Conservation (phyloP, 1,140 invertebrate genomes). For the Drosophila bifasciata region DNA sequence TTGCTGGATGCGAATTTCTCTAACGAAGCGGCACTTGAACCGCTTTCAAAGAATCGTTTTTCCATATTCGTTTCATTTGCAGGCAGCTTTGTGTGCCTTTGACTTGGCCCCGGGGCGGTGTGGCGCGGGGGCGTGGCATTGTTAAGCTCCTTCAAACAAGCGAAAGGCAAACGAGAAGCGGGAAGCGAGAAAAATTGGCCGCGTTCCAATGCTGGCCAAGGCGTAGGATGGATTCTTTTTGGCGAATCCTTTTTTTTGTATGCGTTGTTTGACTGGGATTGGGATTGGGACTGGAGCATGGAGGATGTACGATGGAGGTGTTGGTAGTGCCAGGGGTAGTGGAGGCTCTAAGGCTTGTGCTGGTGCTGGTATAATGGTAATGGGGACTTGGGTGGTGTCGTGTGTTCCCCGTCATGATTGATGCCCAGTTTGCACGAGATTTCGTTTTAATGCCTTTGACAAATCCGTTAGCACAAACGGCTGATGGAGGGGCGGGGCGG, state of each 20-base stretch:
- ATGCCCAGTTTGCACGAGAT: constrained; percentile 76
- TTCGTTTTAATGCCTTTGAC: constrained; percentile 81
- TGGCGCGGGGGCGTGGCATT: constrained; percentile 24
- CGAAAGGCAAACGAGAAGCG: constrained; percentile 2
- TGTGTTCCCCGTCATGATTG: constrained; percentile 65
- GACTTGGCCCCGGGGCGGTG: constrained; percentile 29
- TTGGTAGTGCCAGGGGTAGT: too few relatives aligned
- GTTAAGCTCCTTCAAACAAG: constrained; percentile 29
- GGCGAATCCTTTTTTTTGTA: constrained; percentile 41
- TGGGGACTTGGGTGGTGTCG: constrained; percentile 19
- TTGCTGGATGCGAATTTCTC: too few relatives aligned
- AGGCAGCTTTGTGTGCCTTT: constrained; percentile 42
- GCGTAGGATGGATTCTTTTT: constrained; percentile 32
- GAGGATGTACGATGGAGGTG: too few relatives aligned
- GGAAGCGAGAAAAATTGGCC: neutral
- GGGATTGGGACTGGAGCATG: neutral
- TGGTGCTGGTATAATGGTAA: constrained; percentile 10
- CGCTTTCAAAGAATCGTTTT: constrained; percentile 25
- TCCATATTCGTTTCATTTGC: constrained; percentile 30
- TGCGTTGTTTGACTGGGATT: constrained; percentile 33
- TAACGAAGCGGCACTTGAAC: constrained; percentile 6
- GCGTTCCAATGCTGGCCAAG: constrained; percentile 5
- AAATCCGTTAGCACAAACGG: constrained; percentile 75
- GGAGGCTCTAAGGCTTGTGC: neutral
- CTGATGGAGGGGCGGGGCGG: constrained; percentile 23